Evolutionary conservation across 2,797 vertebrate species (phyloP).

Genomic region (Acropternis orthonyx): DNA sequence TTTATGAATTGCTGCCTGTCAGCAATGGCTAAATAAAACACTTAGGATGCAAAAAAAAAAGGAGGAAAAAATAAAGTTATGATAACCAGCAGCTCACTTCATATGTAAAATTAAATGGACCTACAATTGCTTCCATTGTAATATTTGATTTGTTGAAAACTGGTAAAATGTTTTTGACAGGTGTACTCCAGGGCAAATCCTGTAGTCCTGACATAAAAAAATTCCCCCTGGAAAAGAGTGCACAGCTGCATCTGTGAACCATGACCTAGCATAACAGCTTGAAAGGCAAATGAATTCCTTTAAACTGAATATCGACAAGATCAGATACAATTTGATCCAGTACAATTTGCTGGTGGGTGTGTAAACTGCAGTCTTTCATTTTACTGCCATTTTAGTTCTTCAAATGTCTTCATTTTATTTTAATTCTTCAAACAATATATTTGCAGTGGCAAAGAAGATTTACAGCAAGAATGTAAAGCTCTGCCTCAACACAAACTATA

Average conservation of each 20-base stretch:
- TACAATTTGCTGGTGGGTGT: neutral
- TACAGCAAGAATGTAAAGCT: neutral
- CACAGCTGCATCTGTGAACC: neutral
- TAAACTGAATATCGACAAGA: neutral
- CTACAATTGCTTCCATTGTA: neutral
- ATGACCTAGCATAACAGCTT: neutral
- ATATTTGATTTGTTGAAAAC: neutral
- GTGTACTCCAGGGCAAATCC: neutral
- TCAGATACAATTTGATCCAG: neutral
- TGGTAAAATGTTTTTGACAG: neutral
- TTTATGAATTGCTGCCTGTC: neutral
- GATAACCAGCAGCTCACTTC: neutral
- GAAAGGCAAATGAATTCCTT: neutral
- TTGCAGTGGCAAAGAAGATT: neutral
- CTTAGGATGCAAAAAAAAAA: neutral
- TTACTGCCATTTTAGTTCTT: neutral
- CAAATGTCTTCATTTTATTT: neutral
- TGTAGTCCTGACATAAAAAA: neutral
- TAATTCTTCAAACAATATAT: neutral
- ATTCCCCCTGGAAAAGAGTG: neutral
- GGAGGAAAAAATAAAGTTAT: neutral
- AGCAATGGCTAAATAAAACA: neutral
- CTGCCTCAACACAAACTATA: neutral
- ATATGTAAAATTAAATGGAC: neutral
- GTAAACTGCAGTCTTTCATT: neutral